Evolutionary conservation across 2,797 vertebrate species (phyloP), one percentile per base, ranked within the genome.

Genomic region (Aplochiton taeniatus): DNA sequence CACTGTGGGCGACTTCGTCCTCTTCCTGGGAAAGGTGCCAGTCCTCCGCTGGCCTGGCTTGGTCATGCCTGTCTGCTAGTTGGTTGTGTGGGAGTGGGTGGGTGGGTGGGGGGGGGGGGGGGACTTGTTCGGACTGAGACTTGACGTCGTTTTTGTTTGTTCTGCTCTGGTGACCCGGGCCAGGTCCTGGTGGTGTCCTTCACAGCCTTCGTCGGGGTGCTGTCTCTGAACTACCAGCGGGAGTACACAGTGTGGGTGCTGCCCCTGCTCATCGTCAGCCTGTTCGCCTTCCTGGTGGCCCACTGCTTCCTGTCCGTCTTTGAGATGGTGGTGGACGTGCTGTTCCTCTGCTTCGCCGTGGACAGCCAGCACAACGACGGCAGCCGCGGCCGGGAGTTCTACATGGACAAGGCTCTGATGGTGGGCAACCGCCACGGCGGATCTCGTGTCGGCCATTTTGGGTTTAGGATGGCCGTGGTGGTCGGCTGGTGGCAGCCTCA

Each of bases 251-350:
- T 97, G 13, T 99, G 97, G 98, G 95, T 98, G 72, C 88, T 98
- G 74, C 97, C 98, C 4, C 95, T 99, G 49, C 76, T 98, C 88
- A 98, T 99, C 74, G 94, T 97, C 83, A 97, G 95, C 78, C 77
- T 98, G 64, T 99, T 99, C 83, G 95, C 97, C 75, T 99, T 95
- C 90, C 91, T 99, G 84, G 97, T 99, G 81, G 96, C 98, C 67
- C 96, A 99, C 86, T 98, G 97, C 88, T 98, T 99, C 92, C 95
- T 99, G 53, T 98, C 98, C 18, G 95, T 98, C 78, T 98, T 94
- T 62, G 98, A 99, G 93, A 98, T 95, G 73, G 97, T 98, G 72
- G 96, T 99, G 53, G 98, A 99, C 70, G 97, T 96, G 17, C 94
- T 99, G 66, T 99, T 99, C 91, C 95, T 99, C 78, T 99, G 98